Evolutionary conservation across 2,113 vertebrate genomes (phyloP), one percentile per base, ranked within the genome.

Genomic region (Nematolebias whitei): DNA sequence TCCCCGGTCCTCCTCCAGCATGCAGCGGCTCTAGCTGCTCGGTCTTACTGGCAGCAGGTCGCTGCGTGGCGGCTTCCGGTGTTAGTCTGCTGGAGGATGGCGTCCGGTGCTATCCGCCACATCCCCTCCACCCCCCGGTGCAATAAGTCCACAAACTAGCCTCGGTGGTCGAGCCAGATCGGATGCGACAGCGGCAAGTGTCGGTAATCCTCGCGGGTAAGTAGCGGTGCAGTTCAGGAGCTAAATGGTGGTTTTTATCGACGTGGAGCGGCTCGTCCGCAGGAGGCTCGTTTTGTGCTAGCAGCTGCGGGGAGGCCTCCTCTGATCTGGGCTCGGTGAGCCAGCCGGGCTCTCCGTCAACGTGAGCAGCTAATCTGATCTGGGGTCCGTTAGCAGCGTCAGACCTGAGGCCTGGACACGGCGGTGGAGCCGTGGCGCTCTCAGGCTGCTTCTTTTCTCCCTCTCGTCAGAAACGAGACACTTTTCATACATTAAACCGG

Each of bases 1-100:
- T 76, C 11, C 1, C 22, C 32, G 12, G 3, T 18, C 39, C 2
- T 32, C 24, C 61, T 18, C 60, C 41, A 4, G 5, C 44, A 62
- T 64, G 72, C 40, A 41, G 49, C 70, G 63, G 18, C 45, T 26
- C 52, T 55, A 67, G 60, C 53, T 4, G 73, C 45, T 2, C 32
- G 32, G 32, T 10, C 5, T 8, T 4, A 70, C 45, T n/a, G 49
- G 70, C 69, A 29, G 61, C 60, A 44, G 65, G 47, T 78, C 77
- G 22, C 80, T 86, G 80, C 82, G 76, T 45, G 82, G 75, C 78
- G 82, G 86, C 69, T 91, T 91, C 90, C 88, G 88, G 88, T 89
- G 79, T 87, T 70, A 84, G 80, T 87, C 82, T 80, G 76, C 80
- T 53, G 71, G 83, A 86, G 88, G 90, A 90, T 90, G 90, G 86